Conservation (phyloP, 2,113 vertebrate genomes). For the Puma concolor region DNA sequence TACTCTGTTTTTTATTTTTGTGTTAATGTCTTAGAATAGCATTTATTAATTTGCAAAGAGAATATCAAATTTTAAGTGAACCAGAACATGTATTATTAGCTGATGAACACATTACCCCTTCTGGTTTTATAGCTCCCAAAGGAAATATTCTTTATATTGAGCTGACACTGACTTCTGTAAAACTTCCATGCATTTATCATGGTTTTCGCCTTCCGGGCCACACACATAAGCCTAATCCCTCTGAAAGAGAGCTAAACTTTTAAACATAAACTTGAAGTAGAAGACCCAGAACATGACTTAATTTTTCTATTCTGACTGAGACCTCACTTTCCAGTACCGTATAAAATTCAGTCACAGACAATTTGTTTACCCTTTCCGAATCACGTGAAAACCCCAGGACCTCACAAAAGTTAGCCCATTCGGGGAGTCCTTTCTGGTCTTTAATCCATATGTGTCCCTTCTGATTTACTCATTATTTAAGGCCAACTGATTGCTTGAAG, state of each 20-base stretch:
- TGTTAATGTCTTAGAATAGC: slow-evolving; percentile 51
- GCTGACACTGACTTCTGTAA: slow-evolving; percentile 56
- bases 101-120: slow-evolving; percentile 58
- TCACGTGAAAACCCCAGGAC: background rate
- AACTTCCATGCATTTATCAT: slow-evolving; percentile 36
- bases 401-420: background rate
- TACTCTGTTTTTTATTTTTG: slow-evolving; percentile 42
- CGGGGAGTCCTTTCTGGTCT: background rate
- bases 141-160: slow-evolving; percentile 66
- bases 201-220: slow-evolving; percentile 24
- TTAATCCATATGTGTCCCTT: background rate
- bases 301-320: slow-evolving; percentile 26
- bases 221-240: slow-evolving; percentile 38
- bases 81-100: slow-evolving; percentile 32
- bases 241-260: slow-evolving; percentile 16
- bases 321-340: background rate
- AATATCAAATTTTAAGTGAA: slow-evolving; percentile 64
- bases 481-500: background rate
- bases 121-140: slow-evolving; percentile 49
- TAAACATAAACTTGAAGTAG: slow-evolving; percentile 16
- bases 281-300: background rate
- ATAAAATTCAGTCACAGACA: background rate
- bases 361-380: background rate
- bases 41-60: slow-evolving; percentile 65
- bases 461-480: background rate